phyloP scores from a whole-genome alignment of 2,888 invertebrate genomes.

The Acanthosepion pharaonis region DNA sequence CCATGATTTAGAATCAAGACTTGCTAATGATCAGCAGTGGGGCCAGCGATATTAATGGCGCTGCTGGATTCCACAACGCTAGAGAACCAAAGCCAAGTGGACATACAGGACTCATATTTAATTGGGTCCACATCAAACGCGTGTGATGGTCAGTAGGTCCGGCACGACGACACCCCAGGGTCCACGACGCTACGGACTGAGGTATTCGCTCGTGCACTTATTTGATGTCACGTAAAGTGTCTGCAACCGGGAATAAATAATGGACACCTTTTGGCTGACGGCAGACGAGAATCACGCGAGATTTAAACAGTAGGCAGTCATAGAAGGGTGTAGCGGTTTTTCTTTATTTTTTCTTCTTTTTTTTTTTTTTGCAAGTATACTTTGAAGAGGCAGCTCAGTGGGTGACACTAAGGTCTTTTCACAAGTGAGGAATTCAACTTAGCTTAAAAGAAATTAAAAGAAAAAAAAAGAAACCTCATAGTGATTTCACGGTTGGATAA shows the following conservation, averaged over 20 bases:
- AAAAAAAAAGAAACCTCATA: neutral
- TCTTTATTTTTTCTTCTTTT: neutral
- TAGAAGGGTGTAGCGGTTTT: neutral
- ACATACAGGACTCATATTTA: neutral
- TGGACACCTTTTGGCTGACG: neutral
- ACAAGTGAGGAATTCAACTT: neutral
- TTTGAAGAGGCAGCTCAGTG: neutral
- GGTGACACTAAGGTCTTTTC: neutral
- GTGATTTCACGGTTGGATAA: neutral
- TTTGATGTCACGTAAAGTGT: conserved; percentile 33
- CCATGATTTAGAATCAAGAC: neutral
- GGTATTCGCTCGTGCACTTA: neutral
- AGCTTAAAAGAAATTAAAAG: neutral
- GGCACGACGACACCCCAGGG: conserved; percentile 33
- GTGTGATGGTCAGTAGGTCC: conserved; percentile 18
- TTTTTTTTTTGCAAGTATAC: neutral
- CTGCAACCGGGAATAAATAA: neutral
- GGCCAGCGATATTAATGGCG: neutral
- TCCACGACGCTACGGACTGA: neutral
- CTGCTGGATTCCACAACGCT: neutral
- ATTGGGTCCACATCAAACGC: conserved; percentile 12
- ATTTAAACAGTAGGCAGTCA: neutral
- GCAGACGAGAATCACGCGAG: neutral
- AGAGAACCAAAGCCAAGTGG: neutral
- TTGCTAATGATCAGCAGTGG: neutral